Percentiles rank a stretch among this genome's conserved stretches.
These are phyloP conservation scores for Drosophila mulleri DNA, from an alignment of 2,888 invertebrate species.

Conservation along the genomic window DNA sequence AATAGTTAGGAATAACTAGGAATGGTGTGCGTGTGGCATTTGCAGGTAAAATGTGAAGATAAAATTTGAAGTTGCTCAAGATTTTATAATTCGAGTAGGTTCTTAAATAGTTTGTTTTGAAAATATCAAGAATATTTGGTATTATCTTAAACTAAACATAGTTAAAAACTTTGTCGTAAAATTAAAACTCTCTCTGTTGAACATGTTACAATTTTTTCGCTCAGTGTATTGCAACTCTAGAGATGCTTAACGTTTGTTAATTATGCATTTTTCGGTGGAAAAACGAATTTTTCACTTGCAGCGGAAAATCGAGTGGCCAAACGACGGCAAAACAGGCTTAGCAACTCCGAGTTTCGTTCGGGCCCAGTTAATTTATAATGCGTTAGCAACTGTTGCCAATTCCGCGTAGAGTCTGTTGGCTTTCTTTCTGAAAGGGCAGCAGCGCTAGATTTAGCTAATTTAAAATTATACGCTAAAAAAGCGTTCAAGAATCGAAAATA, in stretches of 20 bases:
- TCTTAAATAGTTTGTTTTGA: too few species aligned
- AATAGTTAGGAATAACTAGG: constrained; percentile 34
- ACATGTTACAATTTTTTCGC: background rate
- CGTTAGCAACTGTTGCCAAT: constrained; percentile 22
- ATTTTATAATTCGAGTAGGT: too few species aligned
- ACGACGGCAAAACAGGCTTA: constrained; percentile 64
- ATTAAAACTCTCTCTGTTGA: background rate
- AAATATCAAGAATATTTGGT: too few species aligned
- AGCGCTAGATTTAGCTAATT: background rate
- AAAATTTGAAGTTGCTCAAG: background rate
- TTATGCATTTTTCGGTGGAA: constrained; percentile 52
- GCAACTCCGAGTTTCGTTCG: constrained; percentile 59
- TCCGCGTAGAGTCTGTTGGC: background rate
- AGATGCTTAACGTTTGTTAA: constrained; percentile 35
- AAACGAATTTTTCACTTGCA: constrained; percentile 46
- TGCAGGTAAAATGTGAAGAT: constrained; percentile 32
- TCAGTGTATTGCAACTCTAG: background rate
- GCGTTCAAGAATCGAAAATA: too few species aligned
- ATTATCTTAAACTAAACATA: too few species aligned
- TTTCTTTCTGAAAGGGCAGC: background rate
- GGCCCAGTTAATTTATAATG: constrained; percentile 56
- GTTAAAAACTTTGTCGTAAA: background rate
- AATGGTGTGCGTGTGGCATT: constrained; percentile 51
- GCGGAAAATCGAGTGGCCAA: constrained; percentile 48
- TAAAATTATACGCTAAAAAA: background rate